Base-by-base conservation (phyloP, 2,113 vertebrate species). In the Sylvietta virens region DNA sequence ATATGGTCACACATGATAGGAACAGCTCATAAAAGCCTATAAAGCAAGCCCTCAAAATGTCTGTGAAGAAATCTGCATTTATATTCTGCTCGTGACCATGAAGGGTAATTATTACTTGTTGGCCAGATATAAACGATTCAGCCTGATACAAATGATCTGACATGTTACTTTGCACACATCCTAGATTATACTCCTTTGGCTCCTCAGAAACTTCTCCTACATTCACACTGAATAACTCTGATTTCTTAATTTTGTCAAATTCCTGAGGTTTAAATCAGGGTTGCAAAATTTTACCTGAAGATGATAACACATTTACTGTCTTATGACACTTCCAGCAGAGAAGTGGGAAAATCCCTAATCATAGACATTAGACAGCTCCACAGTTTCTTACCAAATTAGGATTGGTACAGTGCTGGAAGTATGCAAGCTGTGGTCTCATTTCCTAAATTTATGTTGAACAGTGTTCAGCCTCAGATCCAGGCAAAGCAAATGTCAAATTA, bases 161-260 rank as follows among this genome's bases (percentile, higher is more conserved):
- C 4, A 3, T 1, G 4, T 83, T 33, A 18, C 7, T 45, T n/a
- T 51, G 4, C 0, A 11, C 8, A 3, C 20, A 10, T 48, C 37
- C 22, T 65, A 11, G 9, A 67, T 15, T 23, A 6, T 42, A 42
- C 1, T n/a, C 35, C 60, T 76, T n/a, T 11, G 5, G 7, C 62
- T 78, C 47, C 48, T 86, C 39, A 30, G 60, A 40, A 85, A 65
- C 2, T 12, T 16, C 67, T 85, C 33, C 15, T 62, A 15, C 1
- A 0, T 58, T 53, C 37, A 61, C 33, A 26, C 13, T 54, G 60
- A 58, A 78, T 13, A 67, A 60, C 30, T 48, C 27, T 15, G 20
- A 42, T 42, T 82, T 71, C 56, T 78, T 79, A 35, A 53, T 85
- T 87, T 48, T 54, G 20, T 65, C n/a, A 54, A 8, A 71, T 79